phyloP scores from a whole-genome alignment of 2,797 vertebrate species.

The Enteromius paludinosus region DNA sequence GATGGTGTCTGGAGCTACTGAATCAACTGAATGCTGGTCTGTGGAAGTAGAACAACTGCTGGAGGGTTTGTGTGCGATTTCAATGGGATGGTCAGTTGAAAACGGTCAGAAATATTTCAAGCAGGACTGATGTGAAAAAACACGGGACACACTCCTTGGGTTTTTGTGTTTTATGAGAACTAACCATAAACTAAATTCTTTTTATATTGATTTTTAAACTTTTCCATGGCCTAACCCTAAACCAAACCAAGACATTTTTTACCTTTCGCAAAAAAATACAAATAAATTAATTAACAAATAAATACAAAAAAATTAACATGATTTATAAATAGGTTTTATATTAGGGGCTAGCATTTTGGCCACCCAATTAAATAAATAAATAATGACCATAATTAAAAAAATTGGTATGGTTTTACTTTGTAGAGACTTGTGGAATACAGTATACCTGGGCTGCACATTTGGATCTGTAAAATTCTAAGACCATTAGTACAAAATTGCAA shows the following conservation, averaged over 20 bases:
- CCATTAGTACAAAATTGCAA: neutral
- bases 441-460: neutral
- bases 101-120: neutral
- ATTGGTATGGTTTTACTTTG: neutral
- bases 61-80: constrained; percentile 6
- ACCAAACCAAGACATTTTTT: neutral
- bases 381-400: no score
- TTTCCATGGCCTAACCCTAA: neutral
- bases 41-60: constrained; percentile 2
- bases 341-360: neutral
- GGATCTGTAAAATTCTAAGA: neutral
- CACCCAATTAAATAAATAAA: neutral
- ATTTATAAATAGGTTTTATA: neutral
- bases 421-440: neutral
- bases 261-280: neutral
- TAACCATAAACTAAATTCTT: neutral
- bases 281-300: neutral
- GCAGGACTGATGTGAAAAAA: neutral
- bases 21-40: neutral
- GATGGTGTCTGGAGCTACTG: constrained; percentile 5
- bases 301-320: no score
- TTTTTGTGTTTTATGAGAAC: neutral
- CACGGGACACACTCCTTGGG: neutral
- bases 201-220: neutral
- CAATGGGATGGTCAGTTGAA: neutral